Percentiles rank a stretch among this genome's conserved stretches.
Conservation (phyloP, 2,113 vertebrate genomes). For the Amia ocellicauda region DNA sequence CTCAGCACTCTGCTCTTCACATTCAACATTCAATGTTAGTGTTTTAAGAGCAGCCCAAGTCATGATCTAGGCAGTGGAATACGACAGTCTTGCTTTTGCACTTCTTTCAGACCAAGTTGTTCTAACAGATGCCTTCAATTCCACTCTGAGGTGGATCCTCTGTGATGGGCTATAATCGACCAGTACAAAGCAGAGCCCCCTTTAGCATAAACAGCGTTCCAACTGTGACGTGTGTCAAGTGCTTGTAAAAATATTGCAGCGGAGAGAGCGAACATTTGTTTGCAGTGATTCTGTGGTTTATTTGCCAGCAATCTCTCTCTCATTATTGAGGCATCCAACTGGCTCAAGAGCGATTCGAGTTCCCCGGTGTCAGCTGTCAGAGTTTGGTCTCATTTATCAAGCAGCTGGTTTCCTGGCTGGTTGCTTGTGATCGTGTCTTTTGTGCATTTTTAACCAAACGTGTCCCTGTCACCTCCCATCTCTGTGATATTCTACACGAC, state of each 20-base stretch:
- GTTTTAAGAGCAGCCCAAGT: too few relatives aligned
- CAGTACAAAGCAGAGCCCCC: background rate
- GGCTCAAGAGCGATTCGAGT: background rate
- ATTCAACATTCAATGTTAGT: too few relatives aligned
- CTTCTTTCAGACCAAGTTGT: too few relatives aligned
- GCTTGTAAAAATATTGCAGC: background rate
- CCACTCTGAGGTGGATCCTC: too few relatives aligned
- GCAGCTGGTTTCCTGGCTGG: background rate
- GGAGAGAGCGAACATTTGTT: slow-evolving; percentile 2
- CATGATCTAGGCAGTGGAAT: too few relatives aligned
- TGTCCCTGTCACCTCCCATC: background rate
- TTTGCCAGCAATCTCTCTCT: slow-evolving; percentile 7
- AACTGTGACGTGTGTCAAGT: background rate
- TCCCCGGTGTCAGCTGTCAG: background rate
- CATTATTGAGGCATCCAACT: background rate
- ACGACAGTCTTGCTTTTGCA: too few relatives aligned
- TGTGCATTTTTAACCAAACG: background rate
- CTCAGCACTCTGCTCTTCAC: too few relatives aligned
- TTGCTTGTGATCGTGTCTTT: background rate
- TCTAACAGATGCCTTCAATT: too few relatives aligned
- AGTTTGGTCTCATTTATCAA: slow-evolving; percentile 13
- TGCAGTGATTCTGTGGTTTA: slow-evolving; percentile 1
- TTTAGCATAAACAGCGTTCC: background rate
- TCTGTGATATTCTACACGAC: background rate
- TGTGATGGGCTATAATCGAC: background rate